phyloP scores from a whole-genome alignment of 2,797 vertebrate species.

The Bryconaethiops microstoma region DNA sequence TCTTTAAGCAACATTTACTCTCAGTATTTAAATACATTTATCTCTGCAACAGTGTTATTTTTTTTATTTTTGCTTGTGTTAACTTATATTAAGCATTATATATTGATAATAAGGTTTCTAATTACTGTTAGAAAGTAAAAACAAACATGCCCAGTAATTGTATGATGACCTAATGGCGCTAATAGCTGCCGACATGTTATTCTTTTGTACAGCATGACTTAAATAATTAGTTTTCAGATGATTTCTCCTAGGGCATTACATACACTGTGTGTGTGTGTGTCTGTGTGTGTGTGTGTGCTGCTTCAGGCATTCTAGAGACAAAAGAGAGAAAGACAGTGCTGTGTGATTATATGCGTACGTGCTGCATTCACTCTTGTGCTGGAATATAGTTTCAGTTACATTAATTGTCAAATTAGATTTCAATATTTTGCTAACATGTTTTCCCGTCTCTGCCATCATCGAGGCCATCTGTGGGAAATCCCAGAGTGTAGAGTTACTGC shows the following conservation, averaged over 20 bases:
- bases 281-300: neutral
- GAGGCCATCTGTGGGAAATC: slow-evolving; percentile 79
- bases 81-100: too few relatives aligned
- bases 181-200: neutral
- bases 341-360: slow-evolving; percentile 13
- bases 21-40: too few relatives aligned
- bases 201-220: neutral
- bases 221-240: neutral
- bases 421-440: slow-evolving; percentile 65
- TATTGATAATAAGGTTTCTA: too few relatives aligned
- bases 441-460: slow-evolving; percentile 65
- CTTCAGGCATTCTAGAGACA: slow-evolving; percentile 6
- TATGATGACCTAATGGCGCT: neutral
- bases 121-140: too few relatives aligned
- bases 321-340: neutral
- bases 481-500: slow-evolving; percentile 76
- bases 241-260: slow-evolving; percentile 15
- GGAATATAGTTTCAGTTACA: slow-evolving; percentile 52
- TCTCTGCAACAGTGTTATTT: too few relatives aligned
- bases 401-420: slow-evolving; percentile 67
- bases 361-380: slow-evolving; percentile 25
- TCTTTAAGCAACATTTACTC: too few relatives aligned
- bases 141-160: neutral
- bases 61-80: too few relatives aligned
- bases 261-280: neutral